phyloP scores from a whole-genome alignment of 2,113 vertebrate species.

The Reinhardtius hippoglossoides region DNA sequence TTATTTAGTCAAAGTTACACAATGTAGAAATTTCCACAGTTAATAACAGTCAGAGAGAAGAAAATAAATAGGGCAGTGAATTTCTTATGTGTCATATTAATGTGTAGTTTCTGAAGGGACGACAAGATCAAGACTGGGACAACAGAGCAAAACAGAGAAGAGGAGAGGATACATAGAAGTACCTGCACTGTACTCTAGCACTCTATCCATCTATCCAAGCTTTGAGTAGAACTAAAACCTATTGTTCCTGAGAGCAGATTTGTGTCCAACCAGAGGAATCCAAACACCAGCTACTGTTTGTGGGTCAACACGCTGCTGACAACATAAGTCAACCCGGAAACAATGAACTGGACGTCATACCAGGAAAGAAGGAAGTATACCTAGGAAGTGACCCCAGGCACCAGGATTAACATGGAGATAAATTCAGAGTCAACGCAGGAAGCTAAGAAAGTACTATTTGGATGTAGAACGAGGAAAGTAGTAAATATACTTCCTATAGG shows the following conservation, averaged over 20 bases:
- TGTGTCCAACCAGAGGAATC: too few species aligned
- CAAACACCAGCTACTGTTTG: conserved; percentile 35
- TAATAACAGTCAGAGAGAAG: too few species aligned
- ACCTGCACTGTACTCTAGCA: not conserved
- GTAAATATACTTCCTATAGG: conserved; percentile 36
- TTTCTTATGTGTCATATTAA: too few species aligned
- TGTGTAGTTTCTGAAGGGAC: too few species aligned
- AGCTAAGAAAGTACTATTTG: not conserved
- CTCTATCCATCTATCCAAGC: conserved; percentile 20
- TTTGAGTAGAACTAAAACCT: too few species aligned
- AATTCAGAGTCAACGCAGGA: not conserved
- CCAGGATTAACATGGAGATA: not conserved
- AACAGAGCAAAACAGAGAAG: too few species aligned
- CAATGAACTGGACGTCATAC: not conserved
- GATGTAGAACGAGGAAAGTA: conserved; percentile 11
- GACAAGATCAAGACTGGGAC: too few species aligned
- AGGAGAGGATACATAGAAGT: too few species aligned
- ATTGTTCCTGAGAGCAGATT: too few species aligned
- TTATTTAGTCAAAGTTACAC: too few species aligned
- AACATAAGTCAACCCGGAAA: conserved; percentile 34
- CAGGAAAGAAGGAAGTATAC: conserved; percentile 11
- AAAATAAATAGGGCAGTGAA: too few species aligned
- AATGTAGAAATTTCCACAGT: too few species aligned
- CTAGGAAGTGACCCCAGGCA: conserved; percentile 10
- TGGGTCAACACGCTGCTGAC: conserved; percentile 39